phyloP scores from a whole-genome alignment of 2,888 invertebrate genomes.

The Eupsilia transversa region DNA sequence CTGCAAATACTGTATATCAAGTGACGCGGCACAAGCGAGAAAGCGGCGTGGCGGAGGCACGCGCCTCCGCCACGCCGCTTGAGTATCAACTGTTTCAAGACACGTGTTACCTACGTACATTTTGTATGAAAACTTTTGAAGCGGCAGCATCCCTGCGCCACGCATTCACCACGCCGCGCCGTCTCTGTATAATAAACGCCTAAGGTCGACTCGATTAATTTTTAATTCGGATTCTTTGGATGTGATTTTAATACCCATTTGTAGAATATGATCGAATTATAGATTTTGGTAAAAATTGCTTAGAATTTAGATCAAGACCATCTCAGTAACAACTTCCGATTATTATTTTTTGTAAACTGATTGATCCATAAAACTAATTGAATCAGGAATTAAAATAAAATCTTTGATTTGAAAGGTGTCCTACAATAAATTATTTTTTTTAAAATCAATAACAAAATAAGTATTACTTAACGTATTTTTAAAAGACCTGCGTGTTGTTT shows the following conservation, averaged over 20 bases:
- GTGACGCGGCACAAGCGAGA: too few relatives aligned
- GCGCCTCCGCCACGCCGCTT: too few relatives aligned
- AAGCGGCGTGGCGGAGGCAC: too few relatives aligned
- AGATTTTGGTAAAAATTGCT: background rate
- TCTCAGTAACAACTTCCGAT: background rate
- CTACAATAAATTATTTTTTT: background rate
- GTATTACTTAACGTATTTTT: background rate
- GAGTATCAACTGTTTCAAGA: too few relatives aligned
- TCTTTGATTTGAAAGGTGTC: background rate
- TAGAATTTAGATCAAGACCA: slow-evolving; percentile 19
- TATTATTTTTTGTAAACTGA: slow-evolving; percentile 8
- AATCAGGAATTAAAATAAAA: background rate
- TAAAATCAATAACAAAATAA: slow-evolving; percentile 3
- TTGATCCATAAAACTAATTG: background rate
- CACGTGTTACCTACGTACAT: too few relatives aligned
- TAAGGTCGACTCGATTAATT: slow-evolving; percentile 3
- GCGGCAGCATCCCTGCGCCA: too few relatives aligned
- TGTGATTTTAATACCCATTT: slow-evolving; percentile 6
- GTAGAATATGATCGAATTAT: background rate
- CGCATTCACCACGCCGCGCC: too few relatives aligned
- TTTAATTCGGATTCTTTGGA: background rate
- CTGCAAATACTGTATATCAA: too few relatives aligned
- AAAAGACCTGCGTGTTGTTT: background rate
- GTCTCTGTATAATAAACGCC: too few relatives aligned
- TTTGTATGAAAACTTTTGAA: too few relatives aligned